Evolutionary conservation across 2,113 vertebrate genomes (phyloP), one percentile per base, ranked within the genome.

Genomic region (Pelusios castaneus): DNA sequence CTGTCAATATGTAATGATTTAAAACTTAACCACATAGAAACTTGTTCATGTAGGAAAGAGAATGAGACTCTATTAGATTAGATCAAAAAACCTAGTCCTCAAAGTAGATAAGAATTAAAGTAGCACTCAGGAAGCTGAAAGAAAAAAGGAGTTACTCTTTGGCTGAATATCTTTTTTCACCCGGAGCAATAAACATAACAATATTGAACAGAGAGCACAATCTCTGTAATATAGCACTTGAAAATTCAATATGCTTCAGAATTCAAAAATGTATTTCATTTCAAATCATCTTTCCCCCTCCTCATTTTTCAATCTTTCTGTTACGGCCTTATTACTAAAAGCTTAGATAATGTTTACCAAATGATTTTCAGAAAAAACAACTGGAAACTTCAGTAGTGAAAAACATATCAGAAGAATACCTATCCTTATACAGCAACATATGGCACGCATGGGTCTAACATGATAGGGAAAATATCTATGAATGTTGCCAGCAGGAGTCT

Each of bases 401-500:
- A 55, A 52, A 25, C 25, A 5, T 76, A 52, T 89, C 2, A n/a
- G 87, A n/a, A 70, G 70, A 91, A 63, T 0, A 1, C 43, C 86
- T 90, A 80, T 87, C 77, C 92, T 95, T 95, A 88, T 82, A 45
- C 87, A 92, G n/a, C 85, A 89, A 31, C 14, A 1, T 45, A 87
- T 47, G 49, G 88, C 67, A 10, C 73, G 55, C 60, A 73, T 19
- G 38, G n/a, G n/a, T 70, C 79, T 95, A 92, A 93, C 60, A 70
- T 76, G 47, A 89, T 89, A 80, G 87, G 56, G 81, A 85, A 92
- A 96, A 94, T 94, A 84, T 77, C 84, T 89, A 38, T 21, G 63
- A 38, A 67, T 67, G 8, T 38, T n/a, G 60, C 17, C 60, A n/a
- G n/a, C 60, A n/a, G 60, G 60, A 67, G 17, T 17, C n/a, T 21